Percentiles rank a stretch among this genome's conserved stretches.
Conservation (phyloP, 2,888 invertebrate species). For the Leistus spinibarbis region DNA sequence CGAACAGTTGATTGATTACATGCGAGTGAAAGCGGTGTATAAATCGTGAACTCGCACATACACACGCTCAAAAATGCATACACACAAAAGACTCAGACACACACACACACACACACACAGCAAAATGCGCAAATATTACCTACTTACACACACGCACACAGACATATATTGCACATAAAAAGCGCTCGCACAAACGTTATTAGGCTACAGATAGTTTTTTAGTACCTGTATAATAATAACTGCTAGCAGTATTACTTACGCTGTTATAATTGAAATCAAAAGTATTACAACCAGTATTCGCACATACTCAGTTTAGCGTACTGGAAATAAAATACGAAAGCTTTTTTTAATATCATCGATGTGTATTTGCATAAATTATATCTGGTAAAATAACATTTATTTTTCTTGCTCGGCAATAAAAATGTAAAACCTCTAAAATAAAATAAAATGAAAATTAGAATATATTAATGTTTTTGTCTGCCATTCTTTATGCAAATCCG, state of each 20-base stretch:
- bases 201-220: neutral
- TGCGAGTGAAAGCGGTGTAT: conserved; percentile 5
- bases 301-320: no score
- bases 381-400: no score
- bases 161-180: neutral
- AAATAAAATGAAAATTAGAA: no score
- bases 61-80: neutral
- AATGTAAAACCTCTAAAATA: no score
- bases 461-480: no score
- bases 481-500: no score
- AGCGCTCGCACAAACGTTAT: neutral
- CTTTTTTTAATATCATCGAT: no score
- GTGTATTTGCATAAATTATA: no score
- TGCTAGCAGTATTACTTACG: neutral
- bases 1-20: conserved; percentile 7
- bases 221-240: neutral
- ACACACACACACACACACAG: neutral
- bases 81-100: neutral
- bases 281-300: neutral
- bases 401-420: no score
- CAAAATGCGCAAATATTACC: neutral
- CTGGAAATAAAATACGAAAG: no score
- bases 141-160: neutral
- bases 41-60: neutral
- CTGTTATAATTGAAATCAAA: no score